Conservation (phyloP, 2,888 invertebrate species). For the Drosophila melanocephala region DNA sequence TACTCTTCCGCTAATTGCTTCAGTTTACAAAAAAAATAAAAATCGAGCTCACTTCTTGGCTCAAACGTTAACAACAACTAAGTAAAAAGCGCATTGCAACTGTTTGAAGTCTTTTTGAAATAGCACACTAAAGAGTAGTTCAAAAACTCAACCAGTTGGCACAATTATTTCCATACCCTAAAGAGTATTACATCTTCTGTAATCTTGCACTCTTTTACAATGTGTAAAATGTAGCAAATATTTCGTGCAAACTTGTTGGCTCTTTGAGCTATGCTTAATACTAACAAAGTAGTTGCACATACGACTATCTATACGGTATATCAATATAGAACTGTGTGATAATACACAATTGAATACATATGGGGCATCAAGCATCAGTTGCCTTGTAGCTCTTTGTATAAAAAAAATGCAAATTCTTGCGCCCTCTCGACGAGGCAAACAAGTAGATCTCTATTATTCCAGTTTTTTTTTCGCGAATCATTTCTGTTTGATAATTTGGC, state of each 20-base stretch:
- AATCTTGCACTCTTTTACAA: slow-evolving; percentile 22
- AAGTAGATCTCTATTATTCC: neutral
- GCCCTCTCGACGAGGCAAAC: slow-evolving; percentile 8
- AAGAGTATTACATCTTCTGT: slow-evolving; percentile 12
- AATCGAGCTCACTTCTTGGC: slow-evolving; percentile 41
- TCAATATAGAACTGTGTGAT: slow-evolving; percentile 27
- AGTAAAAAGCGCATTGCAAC: slow-evolving; percentile 61
- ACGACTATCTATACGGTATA: slow-evolving; percentile 39
- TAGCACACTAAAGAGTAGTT: slow-evolving; percentile 69
- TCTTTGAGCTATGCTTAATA: slow-evolving; percentile 33
- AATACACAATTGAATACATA: slow-evolving; percentile 41
- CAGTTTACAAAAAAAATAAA: slow-evolving; percentile 58
- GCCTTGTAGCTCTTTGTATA: slow-evolving; percentile 27
- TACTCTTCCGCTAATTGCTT: slow-evolving; percentile 74
- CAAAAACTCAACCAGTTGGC: slow-evolving; percentile 32
- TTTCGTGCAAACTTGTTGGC: slow-evolving; percentile 7
- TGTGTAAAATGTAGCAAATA: slow-evolving; percentile 38
- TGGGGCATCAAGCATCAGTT: slow-evolving; percentile 8
- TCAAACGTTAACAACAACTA: slow-evolving; percentile 52
- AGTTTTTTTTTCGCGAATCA: neutral
- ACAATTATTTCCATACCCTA: slow-evolving; percentile 36
- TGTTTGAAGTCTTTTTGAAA: slow-evolving; percentile 70
- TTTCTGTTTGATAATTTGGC: slow-evolving; percentile 38
- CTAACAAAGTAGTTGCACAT: slow-evolving; percentile 42
- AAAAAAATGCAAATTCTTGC: slow-evolving; percentile 47